phyloP scores from a whole-genome alignment of 2,113 vertebrate genomes.

The Leptobrachium ailaonicum region DNA sequence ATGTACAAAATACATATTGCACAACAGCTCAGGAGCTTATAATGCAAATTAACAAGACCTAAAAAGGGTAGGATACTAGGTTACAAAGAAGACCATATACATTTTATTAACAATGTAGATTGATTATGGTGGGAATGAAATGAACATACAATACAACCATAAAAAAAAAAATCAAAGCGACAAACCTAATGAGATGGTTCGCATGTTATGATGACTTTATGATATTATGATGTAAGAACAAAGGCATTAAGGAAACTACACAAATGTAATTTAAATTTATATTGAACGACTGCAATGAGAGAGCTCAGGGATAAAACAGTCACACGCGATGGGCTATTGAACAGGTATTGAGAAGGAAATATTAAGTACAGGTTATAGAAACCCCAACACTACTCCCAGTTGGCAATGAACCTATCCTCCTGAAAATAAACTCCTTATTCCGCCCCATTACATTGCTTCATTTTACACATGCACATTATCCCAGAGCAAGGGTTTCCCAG shows the following conservation, averaged over 20 bases:
- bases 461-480: slow-evolving; percentile 51
- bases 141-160: neutral
- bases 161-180: neutral
- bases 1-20: no score
- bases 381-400: neutral
- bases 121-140: no score
- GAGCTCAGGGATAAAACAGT: neutral
- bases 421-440: slow-evolving; percentile 50
- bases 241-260: neutral
- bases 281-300: neutral
- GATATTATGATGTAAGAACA: neutral
- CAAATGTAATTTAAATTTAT: no score
- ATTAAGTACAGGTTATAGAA: slow-evolving; percentile 7
- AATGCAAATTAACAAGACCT: no score
- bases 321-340: neutral
- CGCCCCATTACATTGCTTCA: slow-evolving; percentile 49
- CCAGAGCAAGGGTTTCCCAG: slow-evolving; percentile 48
- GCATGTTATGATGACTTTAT: neutral
- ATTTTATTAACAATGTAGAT: no score
- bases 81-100: no score
- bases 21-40: no score
- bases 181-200: neutral
- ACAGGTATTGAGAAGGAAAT: neutral
- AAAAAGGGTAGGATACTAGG: no score
- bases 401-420: slow-evolving; percentile 30